phyloP scores from a whole-genome alignment of 2,888 invertebrate species.

The Laspeyria flexula region DNA sequence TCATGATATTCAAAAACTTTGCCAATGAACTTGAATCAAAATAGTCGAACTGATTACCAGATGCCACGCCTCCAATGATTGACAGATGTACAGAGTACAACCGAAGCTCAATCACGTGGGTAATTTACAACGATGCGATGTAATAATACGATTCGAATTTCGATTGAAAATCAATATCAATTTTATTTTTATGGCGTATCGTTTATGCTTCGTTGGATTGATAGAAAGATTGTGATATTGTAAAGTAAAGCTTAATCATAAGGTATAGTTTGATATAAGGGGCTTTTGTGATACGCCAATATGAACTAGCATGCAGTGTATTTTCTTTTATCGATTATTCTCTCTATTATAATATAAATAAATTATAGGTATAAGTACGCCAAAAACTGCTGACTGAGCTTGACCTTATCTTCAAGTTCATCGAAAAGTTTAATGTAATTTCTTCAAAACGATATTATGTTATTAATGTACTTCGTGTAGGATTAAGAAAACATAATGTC shows the following conservation, averaged over 20 bases:
- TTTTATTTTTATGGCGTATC: conserved; percentile 18
- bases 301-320: too few species aligned
- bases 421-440: too few species aligned
- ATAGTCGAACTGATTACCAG: conserved; percentile 35
- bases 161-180: too few species aligned
- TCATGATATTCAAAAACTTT: conserved; percentile 1
- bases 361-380: too few species aligned
- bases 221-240: not conserved
- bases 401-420: too few species aligned
- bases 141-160: conserved; percentile 24
- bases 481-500: too few species aligned
- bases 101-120: conserved; percentile 18
- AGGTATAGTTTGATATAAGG: not conserved
- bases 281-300: too few species aligned
- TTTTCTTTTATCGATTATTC: too few species aligned
- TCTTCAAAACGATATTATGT: too few species aligned
- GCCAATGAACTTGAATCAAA: conserved; percentile 37
- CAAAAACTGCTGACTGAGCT: too few species aligned
- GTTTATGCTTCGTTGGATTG: not conserved
- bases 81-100: conserved; percentile 27
- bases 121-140: conserved; percentile 16
- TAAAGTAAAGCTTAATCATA: conserved; percentile 7
- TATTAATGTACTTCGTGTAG: too few species aligned
- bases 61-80: conserved; percentile 32
- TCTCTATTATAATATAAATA: too few species aligned